These are phyloP conservation scores for Lampris megalopsis DNA, from an alignment of 2,113 vertebrate species.

Conservation along the genomic window DNA sequence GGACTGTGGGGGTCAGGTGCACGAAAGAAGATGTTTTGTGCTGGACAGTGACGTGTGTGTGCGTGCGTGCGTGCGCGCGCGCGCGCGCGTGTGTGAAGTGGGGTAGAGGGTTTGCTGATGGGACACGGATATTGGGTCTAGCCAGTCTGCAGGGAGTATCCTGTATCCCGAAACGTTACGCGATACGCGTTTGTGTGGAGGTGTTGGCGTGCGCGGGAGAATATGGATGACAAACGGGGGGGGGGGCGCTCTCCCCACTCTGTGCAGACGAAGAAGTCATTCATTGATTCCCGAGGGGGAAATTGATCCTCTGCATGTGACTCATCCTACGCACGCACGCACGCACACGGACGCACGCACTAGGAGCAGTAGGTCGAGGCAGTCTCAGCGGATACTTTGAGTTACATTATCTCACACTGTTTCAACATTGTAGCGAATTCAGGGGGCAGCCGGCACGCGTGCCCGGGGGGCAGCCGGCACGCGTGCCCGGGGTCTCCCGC, in stretches of 20 bases:
- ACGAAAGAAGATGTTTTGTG: conserved; percentile 58
- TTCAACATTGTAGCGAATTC: no score
- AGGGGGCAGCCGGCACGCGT: no score
- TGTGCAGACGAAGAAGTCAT: no score
- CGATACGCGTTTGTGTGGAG: not conserved
- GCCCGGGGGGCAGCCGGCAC: no score
- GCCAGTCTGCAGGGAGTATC: not conserved
- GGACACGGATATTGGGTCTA: conserved; percentile 17
- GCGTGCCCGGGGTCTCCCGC: no score
- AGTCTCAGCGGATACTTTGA: no score
- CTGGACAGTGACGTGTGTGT: conserved; percentile 17
- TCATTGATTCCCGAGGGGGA: no score
- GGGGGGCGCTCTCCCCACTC: no score
- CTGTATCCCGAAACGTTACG: not conserved
- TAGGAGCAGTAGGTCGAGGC: no score
- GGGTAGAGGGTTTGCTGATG: not conserved
- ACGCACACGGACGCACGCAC: not conserved
- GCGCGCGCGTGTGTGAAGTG: conserved; percentile 66
- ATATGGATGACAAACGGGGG: no score
- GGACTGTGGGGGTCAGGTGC: conserved; percentile 7
- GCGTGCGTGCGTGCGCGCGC: not conserved
- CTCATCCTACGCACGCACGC: not conserved
- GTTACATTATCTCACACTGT: no score
- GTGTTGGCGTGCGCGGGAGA: not conserved
- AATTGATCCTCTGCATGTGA: no score